phyloP scores from a whole-genome alignment of 2,797 vertebrate species.

The Gephyroberyx darwinii region DNA sequence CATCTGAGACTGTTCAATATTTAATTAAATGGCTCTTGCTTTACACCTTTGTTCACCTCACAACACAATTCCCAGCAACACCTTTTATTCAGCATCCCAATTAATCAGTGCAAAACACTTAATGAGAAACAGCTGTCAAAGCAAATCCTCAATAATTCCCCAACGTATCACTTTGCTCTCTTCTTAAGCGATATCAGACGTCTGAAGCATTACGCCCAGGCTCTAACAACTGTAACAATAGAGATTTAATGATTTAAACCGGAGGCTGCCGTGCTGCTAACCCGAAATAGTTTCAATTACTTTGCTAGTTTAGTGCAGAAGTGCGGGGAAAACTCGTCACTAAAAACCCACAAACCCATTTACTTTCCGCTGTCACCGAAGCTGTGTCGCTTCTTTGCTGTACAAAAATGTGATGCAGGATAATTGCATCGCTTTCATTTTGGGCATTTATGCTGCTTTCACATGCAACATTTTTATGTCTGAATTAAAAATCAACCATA shows the following conservation, averaged over 20 bases:
- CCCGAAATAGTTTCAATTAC: not conserved
- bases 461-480: too few species aligned
- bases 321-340: not conserved
- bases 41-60: slow-evolving; percentile 74
- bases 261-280: not conserved
- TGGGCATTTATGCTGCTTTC: not conserved
- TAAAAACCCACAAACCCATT: not conserved
- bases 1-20: slow-evolving; percentile 78
- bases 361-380: not conserved
- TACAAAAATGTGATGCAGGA: not conserved
- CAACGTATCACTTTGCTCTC: slow-evolving; percentile 23
- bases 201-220: not conserved
- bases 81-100: slow-evolving; percentile 74
- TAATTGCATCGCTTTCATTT: not conserved
- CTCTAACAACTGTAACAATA: slow-evolving; percentile 4
- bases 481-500: too few species aligned
- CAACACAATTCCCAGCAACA: slow-evolving; percentile 73
- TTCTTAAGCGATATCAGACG: not conserved
- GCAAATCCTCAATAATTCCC: slow-evolving; percentile 52
- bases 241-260: not conserved
- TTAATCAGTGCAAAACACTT: slow-evolving; percentile 76
- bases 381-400: not conserved
- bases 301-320: not conserved
- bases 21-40: slow-evolving; percentile 84
- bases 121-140: slow-evolving; percentile 71